Evolutionary conservation across 2,888 invertebrate species (phyloP).

Genomic region (Acanthosepion pharaonis): DNA sequence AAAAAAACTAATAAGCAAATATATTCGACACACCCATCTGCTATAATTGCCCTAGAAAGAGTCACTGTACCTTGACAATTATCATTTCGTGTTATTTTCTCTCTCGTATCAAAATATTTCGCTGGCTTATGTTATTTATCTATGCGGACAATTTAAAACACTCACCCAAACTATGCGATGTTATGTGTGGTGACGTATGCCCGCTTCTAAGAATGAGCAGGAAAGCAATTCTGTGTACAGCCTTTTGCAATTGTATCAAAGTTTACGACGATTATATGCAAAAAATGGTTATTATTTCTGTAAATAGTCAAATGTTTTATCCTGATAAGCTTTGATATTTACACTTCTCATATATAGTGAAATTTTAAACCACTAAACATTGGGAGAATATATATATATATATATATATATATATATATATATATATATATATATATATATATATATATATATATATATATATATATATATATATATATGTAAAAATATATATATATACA

Average conservation of each 20-base stretch:
- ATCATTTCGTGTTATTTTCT: neutral
- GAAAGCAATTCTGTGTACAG: neutral
- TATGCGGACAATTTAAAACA: neutral
- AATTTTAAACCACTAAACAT: neutral
- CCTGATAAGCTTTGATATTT: neutral
- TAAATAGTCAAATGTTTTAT: neutral
- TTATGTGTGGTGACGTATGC: neutral
- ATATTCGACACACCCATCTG: neutral
- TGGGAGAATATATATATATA: neutral
- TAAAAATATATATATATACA: no score
- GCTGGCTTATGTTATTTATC: neutral
- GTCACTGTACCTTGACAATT: neutral
- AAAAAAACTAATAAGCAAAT: neutral
- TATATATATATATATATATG: no score
- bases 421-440: neutral
- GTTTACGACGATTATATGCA: neutral
- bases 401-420: neutral
- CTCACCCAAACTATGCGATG: neutral
- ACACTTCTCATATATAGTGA: neutral
- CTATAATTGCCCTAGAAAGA: neutral
- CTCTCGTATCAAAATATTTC: conserved; percentile 6
- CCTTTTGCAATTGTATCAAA: neutral
- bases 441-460: no score
- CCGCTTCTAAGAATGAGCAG: neutral
- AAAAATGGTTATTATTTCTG: neutral